phyloP scores from a whole-genome alignment of 2,888 invertebrate species.

The Yponomeuta evonymella region DNA sequence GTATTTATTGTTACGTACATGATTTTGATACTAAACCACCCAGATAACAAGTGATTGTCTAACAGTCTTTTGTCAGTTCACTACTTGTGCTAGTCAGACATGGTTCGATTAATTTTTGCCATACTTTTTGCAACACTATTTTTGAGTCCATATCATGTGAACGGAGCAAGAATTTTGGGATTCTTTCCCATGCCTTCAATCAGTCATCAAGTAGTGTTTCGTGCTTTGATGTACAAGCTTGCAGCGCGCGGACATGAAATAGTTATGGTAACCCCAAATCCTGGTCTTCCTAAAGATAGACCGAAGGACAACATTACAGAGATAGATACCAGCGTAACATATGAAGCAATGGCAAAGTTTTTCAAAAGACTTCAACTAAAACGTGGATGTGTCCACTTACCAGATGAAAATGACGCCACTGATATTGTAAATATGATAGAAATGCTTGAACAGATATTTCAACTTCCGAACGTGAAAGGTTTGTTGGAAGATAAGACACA shows the following conservation, averaged over 20 bases:
- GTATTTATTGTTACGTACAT: too few relatives aligned
- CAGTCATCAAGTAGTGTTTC: slow-evolving; percentile 13
- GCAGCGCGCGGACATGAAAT: slow-evolving; percentile 13
- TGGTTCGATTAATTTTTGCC: too few relatives aligned
- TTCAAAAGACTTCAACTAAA: background rate
- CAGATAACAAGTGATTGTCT: too few relatives aligned
- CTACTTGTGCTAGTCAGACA: too few relatives aligned
- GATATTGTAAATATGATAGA: background rate
- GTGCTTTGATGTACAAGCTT: slow-evolving; percentile 3
- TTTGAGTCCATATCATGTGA: background rate
- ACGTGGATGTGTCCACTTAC: slow-evolving; percentile 1
- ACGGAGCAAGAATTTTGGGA: slow-evolving; percentile 9
- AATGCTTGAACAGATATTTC: background rate
- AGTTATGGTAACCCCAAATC: slow-evolving; percentile 1
- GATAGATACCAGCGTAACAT: slow-evolving; percentile 4
- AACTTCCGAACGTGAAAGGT: background rate
- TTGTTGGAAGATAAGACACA: slow-evolving; percentile 1
- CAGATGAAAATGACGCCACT: background rate
- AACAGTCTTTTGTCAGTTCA: too few relatives aligned
- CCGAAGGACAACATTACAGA: slow-evolving; percentile 6
- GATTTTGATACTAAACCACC: too few relatives aligned
- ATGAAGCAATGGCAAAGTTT: background rate
- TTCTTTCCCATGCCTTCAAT: background rate
- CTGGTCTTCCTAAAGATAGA: slow-evolving; percentile 4
- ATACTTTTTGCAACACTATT: background rate